A percentile compares a stretch with the other conserved stretches of the same genome.
Evolutionary conservation across 2,888 invertebrate species (phyloP).

Genomic region (Meganola albula): DNA sequence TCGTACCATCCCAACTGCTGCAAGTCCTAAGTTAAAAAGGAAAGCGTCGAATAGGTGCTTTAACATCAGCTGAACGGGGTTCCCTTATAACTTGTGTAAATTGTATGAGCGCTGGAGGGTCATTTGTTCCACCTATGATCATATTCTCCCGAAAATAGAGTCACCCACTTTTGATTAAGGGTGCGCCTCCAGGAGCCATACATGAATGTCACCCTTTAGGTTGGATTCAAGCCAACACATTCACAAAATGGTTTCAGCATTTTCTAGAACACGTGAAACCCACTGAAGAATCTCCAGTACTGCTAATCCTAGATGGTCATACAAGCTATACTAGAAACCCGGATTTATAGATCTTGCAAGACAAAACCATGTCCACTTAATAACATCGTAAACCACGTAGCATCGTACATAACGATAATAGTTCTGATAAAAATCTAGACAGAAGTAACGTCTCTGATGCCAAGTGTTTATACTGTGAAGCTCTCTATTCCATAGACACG

Average conservation of each 20-base stretch:
- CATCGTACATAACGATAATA: too few relatives aligned
- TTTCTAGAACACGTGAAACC: too few relatives aligned
- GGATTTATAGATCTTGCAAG: too few relatives aligned
- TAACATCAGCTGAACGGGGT: constrained; percentile 20
- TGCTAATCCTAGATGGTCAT: constrained; percentile 20
- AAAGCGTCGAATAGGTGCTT: constrained; percentile 17
- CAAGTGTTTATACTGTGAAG: constrained; percentile 11
- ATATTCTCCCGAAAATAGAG: constrained; percentile 9
- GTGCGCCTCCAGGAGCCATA: too few relatives aligned
- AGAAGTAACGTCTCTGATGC: constrained; percentile 11
- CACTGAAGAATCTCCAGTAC: too few relatives aligned
- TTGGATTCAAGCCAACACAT: too few relatives aligned
- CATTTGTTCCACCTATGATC: constrained; percentile 20
- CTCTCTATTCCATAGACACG: constrained; percentile 12
- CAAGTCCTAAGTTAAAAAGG: too few relatives aligned
- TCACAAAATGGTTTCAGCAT: too few relatives aligned
- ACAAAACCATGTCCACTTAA: constrained; percentile 7
- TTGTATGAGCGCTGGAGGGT: constrained; percentile 17
- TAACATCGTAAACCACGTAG: too few relatives aligned
- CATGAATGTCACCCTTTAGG: too few relatives aligned
- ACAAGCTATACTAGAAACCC: constrained; percentile 18
- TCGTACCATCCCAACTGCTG: too few relatives aligned
- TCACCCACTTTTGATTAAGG: too few relatives aligned
- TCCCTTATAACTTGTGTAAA: constrained; percentile 14
- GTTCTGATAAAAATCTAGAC: constrained; percentile 15